Conservation (phyloP, 2,888 invertebrate species). For the Apamea anceps region DNA sequence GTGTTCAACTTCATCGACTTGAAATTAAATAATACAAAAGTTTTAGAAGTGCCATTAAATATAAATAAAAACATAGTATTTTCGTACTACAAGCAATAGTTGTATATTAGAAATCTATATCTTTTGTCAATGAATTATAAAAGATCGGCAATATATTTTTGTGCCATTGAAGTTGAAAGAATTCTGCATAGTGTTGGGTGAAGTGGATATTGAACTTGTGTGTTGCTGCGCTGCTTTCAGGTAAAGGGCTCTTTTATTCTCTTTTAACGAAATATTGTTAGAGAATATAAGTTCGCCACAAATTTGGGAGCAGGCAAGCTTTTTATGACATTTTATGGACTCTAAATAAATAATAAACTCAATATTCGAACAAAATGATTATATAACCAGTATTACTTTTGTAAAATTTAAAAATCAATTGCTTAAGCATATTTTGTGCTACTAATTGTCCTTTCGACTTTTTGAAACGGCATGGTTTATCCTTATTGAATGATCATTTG, state of each 20-base stretch:
- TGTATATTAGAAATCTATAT: constrained; percentile 65
- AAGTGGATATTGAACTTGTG: constrained; percentile 30
- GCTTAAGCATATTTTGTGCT: constrained; percentile 35
- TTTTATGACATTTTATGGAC: constrained; percentile 52
- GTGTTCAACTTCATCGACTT: constrained; percentile 58
- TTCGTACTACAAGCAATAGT: constrained; percentile 84
- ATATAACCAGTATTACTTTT: constrained; percentile 45
- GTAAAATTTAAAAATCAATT: constrained; percentile 25
- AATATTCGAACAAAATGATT: constrained; percentile 37
- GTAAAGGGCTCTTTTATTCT: constrained; percentile 33
- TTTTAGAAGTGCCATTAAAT: constrained; percentile 87
- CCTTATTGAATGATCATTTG: constrained; percentile 19
- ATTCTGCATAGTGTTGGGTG: constrained; percentile 23
- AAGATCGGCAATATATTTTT: constrained; percentile 70
- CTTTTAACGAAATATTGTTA: constrained; percentile 22
- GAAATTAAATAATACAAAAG: constrained; percentile 70
- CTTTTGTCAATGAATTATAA: constrained; percentile 59
- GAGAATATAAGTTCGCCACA: constrained; percentile 20
- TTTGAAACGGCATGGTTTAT: constrained; percentile 24
- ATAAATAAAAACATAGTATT: constrained; percentile 81
- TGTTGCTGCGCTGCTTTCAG: constrained; percentile 28
- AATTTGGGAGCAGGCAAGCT: constrained; percentile 27
- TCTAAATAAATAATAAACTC: constrained; percentile 3
- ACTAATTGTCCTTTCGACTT: constrained; percentile 15
- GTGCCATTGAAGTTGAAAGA: constrained; percentile 66